A percentile compares a stretch with the other conserved stretches of the same genome.
These are phyloP conservation scores for Oreamnos americanus DNA, from an alignment of 2,113 vertebrate species.

Conservation along the genomic window DNA sequence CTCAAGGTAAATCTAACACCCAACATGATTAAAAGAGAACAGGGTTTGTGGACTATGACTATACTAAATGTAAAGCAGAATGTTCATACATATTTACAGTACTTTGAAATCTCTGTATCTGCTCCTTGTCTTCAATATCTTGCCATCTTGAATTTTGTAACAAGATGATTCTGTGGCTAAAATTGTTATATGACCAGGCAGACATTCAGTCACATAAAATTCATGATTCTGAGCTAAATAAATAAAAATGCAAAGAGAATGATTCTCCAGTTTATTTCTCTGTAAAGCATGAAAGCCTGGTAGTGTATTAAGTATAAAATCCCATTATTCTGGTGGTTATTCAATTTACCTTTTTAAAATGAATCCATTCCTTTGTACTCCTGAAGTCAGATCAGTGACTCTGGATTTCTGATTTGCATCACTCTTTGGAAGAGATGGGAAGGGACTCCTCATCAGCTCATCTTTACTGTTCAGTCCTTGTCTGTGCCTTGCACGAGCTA, in stretches of 20 bases:
- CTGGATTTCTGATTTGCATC: slow-evolving; percentile 42
- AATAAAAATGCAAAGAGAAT: slow-evolving; percentile 53
- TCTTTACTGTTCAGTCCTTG: background rate
- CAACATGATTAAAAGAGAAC: slow-evolving; percentile 2
- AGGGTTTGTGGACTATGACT: background rate
- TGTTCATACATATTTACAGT: background rate
- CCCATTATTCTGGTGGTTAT: slow-evolving; percentile 42
- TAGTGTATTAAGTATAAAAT: slow-evolving; percentile 23
- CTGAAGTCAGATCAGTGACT: slow-evolving; percentile 58
- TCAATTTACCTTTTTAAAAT: slow-evolving; percentile 58
- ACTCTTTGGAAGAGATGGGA: slow-evolving; percentile 43
- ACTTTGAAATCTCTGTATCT: background rate
- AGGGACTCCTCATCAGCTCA: slow-evolving; percentile 20
- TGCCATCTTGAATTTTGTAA: slow-evolving; percentile 44
- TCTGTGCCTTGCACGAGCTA: slow-evolving; percentile 4
- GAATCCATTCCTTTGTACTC: slow-evolving; percentile 39
- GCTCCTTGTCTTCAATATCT: background rate
- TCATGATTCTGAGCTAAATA: slow-evolving; percentile 59
- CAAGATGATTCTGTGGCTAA: slow-evolving; percentile 7
- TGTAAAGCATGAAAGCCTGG: slow-evolving; percentile 43
- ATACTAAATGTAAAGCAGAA: background rate
- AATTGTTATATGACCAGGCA: slow-evolving; percentile 32
- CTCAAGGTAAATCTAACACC: background rate
- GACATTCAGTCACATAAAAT: slow-evolving; percentile 21
- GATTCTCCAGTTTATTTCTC: slow-evolving; percentile 38